Conservation (phyloP, 2,113 vertebrate genomes). For the Puntigrus tetrazona region DNA sequence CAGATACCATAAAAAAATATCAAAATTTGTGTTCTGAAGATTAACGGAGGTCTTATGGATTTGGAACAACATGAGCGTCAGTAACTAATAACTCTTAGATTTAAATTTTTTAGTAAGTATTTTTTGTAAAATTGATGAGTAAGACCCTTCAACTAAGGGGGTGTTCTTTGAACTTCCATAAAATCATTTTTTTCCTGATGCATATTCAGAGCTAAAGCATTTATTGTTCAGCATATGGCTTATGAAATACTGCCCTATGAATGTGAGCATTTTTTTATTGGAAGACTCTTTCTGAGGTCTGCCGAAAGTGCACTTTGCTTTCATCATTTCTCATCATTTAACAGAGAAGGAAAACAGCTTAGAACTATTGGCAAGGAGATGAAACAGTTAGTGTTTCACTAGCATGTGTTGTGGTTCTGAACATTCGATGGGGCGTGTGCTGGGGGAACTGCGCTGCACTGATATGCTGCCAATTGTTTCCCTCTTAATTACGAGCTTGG, state of each 20-base stretch:
- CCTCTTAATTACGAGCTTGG: slow-evolving; percentile 62
- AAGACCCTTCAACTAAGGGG: background rate
- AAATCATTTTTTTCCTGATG: background rate
- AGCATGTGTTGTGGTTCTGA: slow-evolving; percentile 38
- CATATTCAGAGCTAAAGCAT: background rate
- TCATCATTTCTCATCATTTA: slow-evolving; percentile 26
- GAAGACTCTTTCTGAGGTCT: background rate
- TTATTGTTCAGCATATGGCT: background rate
- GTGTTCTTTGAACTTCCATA: background rate
- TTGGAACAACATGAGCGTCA: no score
- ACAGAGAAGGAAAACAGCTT: slow-evolving; percentile 41
- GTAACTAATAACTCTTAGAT: no score
- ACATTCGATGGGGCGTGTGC: slow-evolving; percentile 50
- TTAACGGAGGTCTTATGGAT: no score
- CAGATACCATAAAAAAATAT: no score
- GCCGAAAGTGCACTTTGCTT: slow-evolving; percentile 4
- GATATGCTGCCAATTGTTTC: slow-evolving; percentile 64
- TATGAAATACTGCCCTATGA: background rate
- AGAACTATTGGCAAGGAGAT: slow-evolving; percentile 49
- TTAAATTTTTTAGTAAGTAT: background rate
- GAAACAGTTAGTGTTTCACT: slow-evolving; percentile 49
- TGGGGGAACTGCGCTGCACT: slow-evolving; percentile 51
- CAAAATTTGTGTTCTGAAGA: no score
- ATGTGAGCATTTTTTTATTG: background rate
- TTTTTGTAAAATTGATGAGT: background rate